Percentiles rank a stretch among this genome's conserved stretches.
These are phyloP conservation scores for Xestia c-nigrum DNA, from an alignment of 2,888 invertebrate species.

Conservation along the genomic window DNA sequence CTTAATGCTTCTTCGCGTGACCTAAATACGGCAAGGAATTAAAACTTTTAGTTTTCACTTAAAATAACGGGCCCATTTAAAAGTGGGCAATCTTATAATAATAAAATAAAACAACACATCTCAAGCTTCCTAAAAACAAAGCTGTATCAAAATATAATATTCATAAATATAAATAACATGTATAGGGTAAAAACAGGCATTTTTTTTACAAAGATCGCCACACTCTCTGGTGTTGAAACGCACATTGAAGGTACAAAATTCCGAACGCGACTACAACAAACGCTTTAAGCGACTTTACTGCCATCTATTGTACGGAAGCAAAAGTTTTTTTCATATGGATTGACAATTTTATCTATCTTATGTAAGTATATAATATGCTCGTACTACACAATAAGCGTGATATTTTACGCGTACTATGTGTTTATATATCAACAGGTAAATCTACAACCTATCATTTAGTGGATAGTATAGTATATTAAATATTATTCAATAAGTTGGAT, in stretches of 20 bases:
- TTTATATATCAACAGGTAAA: neutral
- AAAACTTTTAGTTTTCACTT: neutral
- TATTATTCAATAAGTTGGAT: neutral
- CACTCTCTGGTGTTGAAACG: neutral
- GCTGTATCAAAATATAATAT: conserved; percentile 41
- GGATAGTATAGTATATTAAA: neutral
- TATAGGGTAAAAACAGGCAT: neutral
- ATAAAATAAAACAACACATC: conserved; percentile 21
- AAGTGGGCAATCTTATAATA: neutral
- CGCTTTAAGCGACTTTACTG: neutral
- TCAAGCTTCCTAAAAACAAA: conserved; percentile 20
- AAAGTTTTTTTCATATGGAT: neutral
- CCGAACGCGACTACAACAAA: neutral
- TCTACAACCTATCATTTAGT: neutral
- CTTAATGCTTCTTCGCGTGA: neutral
- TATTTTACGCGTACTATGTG: neutral
- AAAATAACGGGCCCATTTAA: neutral
- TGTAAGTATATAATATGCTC: neutral
- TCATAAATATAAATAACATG: conserved; percentile 15
- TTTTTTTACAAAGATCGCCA: neutral
- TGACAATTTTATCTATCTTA: neutral
- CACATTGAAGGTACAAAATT: neutral
- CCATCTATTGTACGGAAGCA: neutral
- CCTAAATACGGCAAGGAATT: neutral
- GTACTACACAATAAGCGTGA: conserved; percentile 6